Evolutionary conservation across 2,888 invertebrate genomes (phyloP).

Genomic region (Aleiodes leptofemur): DNA sequence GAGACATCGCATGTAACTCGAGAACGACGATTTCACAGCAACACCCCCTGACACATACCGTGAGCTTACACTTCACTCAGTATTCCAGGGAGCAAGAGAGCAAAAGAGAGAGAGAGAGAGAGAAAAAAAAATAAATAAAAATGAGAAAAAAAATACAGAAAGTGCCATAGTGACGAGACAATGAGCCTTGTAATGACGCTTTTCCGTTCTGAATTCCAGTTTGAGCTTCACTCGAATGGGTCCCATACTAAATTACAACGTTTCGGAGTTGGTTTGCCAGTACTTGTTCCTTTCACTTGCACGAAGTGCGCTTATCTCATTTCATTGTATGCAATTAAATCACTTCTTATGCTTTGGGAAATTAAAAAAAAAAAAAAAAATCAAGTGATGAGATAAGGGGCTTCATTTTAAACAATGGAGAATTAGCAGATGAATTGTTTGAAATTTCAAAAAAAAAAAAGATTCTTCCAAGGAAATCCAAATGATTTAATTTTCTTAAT

Average conservation of each 20-base stretch:
- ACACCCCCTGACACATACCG: conserved; percentile 29
- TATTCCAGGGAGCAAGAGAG: not conserved
- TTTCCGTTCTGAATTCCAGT: conserved; percentile 59
- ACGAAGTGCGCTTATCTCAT: not conserved
- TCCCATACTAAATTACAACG: conserved; percentile 46
- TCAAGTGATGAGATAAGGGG: not conserved
- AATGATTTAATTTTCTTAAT: too few species aligned
- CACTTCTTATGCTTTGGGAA: not conserved
- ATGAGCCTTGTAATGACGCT: conserved; percentile 54
- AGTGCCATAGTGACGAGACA: conserved; percentile 23
- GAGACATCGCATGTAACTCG: conserved; percentile 44
- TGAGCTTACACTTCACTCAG: not conserved
- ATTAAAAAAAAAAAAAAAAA: not conserved
- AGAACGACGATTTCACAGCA: conserved; percentile 38
- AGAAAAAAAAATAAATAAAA: conserved; percentile 11
- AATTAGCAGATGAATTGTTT: not conserved
- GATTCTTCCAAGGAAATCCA: too few species aligned
- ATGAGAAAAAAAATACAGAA: conserved; percentile 28
- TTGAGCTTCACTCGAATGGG: not conserved
- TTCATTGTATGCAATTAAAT: conserved; percentile 36
- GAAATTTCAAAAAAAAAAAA: not conserved
- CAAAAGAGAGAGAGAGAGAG: conserved; percentile 34
- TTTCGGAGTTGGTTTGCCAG: conserved; percentile 29
- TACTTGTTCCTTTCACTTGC: conserved; percentile 8
- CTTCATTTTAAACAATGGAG: not conserved